phyloP scores from a whole-genome alignment of 2,888 invertebrate genomes.

The Hirudinaria manillensis region DNA sequence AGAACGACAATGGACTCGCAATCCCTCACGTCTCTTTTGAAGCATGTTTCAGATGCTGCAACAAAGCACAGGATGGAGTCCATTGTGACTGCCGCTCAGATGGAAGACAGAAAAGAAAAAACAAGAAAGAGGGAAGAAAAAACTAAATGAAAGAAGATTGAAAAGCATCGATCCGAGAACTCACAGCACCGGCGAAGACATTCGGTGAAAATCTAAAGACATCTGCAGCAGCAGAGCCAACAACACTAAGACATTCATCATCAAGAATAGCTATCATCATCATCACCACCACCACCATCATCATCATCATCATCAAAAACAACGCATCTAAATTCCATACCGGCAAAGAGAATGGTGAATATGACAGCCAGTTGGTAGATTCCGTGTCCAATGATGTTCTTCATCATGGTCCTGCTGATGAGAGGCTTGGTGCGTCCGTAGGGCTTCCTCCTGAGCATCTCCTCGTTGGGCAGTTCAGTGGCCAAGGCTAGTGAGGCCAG shows the following conservation, averaged over 20 bases:
- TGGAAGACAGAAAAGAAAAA: background rate
- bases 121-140: no score
- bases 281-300: constrained; percentile 20
- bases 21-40: no score
- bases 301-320: background rate
- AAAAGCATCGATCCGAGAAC: no score
- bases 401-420: constrained; percentile 96
- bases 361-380: constrained; percentile 90
- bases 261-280: background rate
- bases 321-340: constrained; percentile 56
- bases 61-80: background rate
- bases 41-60: background rate
- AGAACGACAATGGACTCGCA: no score
- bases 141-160: no score
- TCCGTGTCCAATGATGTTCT: constrained; percentile 96
- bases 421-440: constrained; percentile 96
- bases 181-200: no score
- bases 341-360: constrained; percentile 85
- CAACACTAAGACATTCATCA: background rate
- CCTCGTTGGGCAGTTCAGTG: constrained; percentile 89
- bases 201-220: background rate
- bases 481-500: constrained; percentile 91
- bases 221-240: background rate
- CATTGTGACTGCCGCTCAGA: background rate
- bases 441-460: constrained; percentile 84